Evolutionary conservation across 2,888 invertebrate species (phyloP).

Genomic region (Nomada flava): DNA sequence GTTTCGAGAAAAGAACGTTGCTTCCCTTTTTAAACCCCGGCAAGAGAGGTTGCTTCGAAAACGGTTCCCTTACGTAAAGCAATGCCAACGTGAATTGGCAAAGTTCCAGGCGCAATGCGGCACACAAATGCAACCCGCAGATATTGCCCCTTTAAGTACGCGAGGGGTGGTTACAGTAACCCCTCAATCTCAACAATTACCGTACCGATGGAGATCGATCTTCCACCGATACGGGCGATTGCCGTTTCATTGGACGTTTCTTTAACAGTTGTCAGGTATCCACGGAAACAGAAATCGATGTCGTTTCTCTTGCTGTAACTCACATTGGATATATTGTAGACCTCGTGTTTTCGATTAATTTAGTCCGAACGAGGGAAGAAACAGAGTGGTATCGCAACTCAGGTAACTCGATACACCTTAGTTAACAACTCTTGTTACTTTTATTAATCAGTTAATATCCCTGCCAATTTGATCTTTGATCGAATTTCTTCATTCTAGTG

Average conservation of each 20-base stretch:
- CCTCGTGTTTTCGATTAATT: not conserved
- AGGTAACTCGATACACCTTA: too few relatives aligned
- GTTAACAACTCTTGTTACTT: too few relatives aligned
- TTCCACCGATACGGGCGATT: slow-evolving; percentile 13
- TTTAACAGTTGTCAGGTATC: not conserved
- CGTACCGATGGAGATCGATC: slow-evolving; percentile 32
- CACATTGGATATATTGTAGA: not conserved
- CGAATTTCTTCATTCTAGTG: too few relatives aligned
- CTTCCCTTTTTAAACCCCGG: not conserved
- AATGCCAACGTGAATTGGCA: slow-evolving; percentile 73
- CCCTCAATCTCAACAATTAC: slow-evolving; percentile 40
- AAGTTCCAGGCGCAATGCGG: slow-evolving; percentile 81
- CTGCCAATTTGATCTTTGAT: too few relatives aligned
- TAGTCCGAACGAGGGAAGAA: too few relatives aligned
- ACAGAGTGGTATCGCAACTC: too few relatives aligned
- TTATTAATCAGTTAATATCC: too few relatives aligned
- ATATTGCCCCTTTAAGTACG: slow-evolving; percentile 56
- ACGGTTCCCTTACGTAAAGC: slow-evolving; percentile 61
- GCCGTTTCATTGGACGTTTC: slow-evolving; percentile 7
- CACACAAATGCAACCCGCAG: slow-evolving; percentile 57
- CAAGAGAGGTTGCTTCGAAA: slow-evolving; percentile 15
- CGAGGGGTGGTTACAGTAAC: slow-evolving; percentile 42
- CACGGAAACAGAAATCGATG: not conserved
- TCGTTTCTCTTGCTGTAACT: not conserved
- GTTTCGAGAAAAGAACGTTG: slow-evolving; percentile 5